Evolutionary conservation across 2,888 invertebrate species (phyloP), one percentile per base, ranked within the genome.

Genomic region (Sinelater perroti): DNA sequence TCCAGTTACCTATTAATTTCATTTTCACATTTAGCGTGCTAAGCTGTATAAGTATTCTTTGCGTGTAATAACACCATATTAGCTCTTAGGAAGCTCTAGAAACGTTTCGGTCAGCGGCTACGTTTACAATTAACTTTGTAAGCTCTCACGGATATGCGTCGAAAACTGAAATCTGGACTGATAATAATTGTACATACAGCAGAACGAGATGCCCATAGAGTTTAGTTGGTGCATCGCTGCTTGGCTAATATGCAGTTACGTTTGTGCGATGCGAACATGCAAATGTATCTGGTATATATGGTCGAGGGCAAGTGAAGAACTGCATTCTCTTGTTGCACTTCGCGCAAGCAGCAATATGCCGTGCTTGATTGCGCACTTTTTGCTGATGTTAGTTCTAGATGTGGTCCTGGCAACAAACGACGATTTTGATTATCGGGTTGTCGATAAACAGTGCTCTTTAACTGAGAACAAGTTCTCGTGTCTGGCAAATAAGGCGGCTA

Each of bases 401-500:
- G 1, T 42, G 7, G 45, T 45, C 18, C 24, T n/a, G 13, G 30
- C 56, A n/a, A 50, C 56, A 14, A 44, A 4, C 42, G 60, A 26
- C 6, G 52, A 53, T n/a, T 21, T 55, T 14, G 64, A 67, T 20
- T 62, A 64, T 10, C 38, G 58, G 28, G 44, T 70, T 44, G 54
- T 70, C 14, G 59, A 63, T 45, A 67, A 53, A 46, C 67, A 72
- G 51, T 75, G 74, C 52, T 56, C 64, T 8, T 30, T 18, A 59
- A 65, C 46, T 60, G 26, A 63, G 60, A 63, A 66, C 55, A 46
- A 61, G 50, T 42, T 57, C 14, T 60, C 70, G 8, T 79, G 78
- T 61, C 62, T 78, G 14, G 70, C 73, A 0, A 71, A 73, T 38
- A 75, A 72, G 67, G 72, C 72, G 1, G 72, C 75, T 1, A 60